These are phyloP conservation scores for Pandemis corylana DNA, from an alignment of 2,888 invertebrate species.

Conservation along the genomic window DNA sequence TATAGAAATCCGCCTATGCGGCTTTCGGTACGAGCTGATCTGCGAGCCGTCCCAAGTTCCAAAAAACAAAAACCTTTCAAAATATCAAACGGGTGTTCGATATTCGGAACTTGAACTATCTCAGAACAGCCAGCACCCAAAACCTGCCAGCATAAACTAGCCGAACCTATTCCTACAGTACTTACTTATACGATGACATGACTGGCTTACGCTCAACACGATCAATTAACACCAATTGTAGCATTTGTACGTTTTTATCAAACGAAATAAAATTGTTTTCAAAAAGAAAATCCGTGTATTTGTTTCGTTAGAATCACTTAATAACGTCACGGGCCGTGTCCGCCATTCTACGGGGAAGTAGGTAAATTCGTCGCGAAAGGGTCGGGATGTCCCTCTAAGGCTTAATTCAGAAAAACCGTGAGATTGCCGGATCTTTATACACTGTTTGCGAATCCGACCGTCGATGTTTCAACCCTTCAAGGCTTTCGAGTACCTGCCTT, in stretches of 20 bases:
- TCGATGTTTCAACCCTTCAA: conserved; percentile 76
- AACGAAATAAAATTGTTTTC: conserved; percentile 51
- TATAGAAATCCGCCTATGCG: no score
- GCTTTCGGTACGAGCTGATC: no score
- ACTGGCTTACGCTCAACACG: no score
- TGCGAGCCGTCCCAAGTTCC: no score
- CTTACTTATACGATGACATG: no score
- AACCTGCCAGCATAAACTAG: no score
- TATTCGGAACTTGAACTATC: no score
- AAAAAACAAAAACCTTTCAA: no score
- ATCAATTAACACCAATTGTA: neutral
- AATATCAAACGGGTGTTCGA: no score
- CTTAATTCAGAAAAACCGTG: conserved; percentile 79
- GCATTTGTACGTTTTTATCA: conserved; percentile 41
- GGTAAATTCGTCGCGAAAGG: conserved; percentile 66
- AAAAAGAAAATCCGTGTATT: conserved; percentile 62
- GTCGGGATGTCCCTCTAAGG: conserved; percentile 69
- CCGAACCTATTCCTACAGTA: no score
- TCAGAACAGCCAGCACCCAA: no score
- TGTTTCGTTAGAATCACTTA: conserved; percentile 74
- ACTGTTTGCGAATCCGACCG: conserved; percentile 77
- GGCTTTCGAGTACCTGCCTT: conserved; percentile 58
- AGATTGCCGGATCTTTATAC: conserved; percentile 76
- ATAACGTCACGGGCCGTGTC: conserved; percentile 63
- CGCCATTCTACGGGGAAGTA: conserved; percentile 50